These are phyloP conservation scores for Pentalonia nigronervosa DNA, from an alignment of 1,140 invertebrate genomes.

Conservation along the genomic window DNA sequence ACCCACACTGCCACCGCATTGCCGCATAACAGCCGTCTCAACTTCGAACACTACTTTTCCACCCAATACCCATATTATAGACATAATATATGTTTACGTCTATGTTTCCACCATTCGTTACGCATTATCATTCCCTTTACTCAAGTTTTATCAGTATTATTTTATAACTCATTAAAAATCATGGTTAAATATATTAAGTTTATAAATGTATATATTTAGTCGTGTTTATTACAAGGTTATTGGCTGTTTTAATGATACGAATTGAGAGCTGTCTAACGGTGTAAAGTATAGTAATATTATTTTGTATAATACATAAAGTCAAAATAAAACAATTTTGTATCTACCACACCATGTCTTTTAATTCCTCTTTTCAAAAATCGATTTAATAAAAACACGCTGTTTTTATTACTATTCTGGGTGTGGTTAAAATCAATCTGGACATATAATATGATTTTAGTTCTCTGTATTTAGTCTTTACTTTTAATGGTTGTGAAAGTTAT, in stretches of 20 bases:
- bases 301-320: background rate
- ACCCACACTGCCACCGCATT: background rate
- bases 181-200: background rate
- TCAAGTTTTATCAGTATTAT: background rate
- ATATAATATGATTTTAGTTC: too few species aligned
- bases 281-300: too few species aligned
- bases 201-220: background rate
- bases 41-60: too few species aligned
- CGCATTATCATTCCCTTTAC: background rate
- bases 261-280: background rate
- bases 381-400: background rate
- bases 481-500: background rate
- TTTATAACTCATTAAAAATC: background rate
- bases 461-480: background rate
- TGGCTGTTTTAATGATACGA: too few species aligned
- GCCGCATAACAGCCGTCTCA: too few species aligned
- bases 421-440: too few species aligned
- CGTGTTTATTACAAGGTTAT: background rate
- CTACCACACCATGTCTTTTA: background rate
- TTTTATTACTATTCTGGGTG: background rate
- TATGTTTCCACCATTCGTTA: background rate
- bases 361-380: background rate
- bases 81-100: background rate
- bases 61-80: too few species aligned
- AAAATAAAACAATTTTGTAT: background rate